Evolutionary conservation across 2,888 invertebrate genomes (phyloP), one percentile per base, ranked within the genome.

Genomic region (Nymphalis polychloros): DNA sequence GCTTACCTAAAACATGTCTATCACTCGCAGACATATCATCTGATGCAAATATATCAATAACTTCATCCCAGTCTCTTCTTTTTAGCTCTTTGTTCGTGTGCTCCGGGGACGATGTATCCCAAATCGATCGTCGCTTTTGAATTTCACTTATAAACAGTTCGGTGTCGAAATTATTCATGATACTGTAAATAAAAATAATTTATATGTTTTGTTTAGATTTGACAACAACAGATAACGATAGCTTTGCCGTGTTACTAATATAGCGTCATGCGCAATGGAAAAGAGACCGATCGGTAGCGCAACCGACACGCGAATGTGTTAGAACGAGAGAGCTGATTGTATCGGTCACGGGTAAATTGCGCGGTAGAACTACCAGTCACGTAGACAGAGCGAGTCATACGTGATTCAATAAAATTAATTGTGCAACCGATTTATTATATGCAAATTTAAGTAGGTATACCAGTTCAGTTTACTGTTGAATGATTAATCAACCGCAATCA

Each of bases 21-120:
- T 71, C 73, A 35, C 55, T 46, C 23, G 59, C 50, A 6, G 67
- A 64, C 55, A 69, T 63, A 46, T 62, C 59, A 31, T 70, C 57
- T 41, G 61, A 55, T 20, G 57, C 68, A 64, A 73, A 71, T 68
- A 71, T 53, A 27, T 68, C 62, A 49, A 68, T 63, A 48, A 73
- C 55, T 63, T 73, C 71, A 62, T 71, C 65, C 73, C 73, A 73
- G 16, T 63, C 60, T 31, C 53, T 63, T 41, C 59, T 73, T 50
- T 68, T 69, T 20, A 69, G 50, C 16, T 69, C 64, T 20, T 65
- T 69, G 50, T 64, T 70, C 6, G 59, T 35, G 57, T 68, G 48
- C 41, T 63, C 53, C 35, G 62, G 50, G 1, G 63, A 61, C 0
- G 50, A 47, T 52, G 63, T 70, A 35, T 72, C 63, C 72, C 72